Evolutionary conservation across 1,140 invertebrate species (phyloP).

Genomic region (Macrosteles quadrilineatus): DNA sequence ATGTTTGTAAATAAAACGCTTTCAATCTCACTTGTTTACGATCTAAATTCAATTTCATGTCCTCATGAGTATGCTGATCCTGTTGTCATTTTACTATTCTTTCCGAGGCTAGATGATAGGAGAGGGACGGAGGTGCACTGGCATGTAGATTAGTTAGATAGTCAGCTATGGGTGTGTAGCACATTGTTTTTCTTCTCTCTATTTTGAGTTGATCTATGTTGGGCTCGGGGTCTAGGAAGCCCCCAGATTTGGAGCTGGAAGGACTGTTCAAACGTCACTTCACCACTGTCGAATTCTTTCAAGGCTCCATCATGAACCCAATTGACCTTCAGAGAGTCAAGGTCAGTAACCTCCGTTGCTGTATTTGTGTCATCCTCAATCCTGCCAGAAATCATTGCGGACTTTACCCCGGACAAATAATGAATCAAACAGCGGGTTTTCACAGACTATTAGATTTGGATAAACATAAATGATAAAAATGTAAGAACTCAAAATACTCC

Average conservation of each 20-base stretch:
- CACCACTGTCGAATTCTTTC: conserved; percentile 99
- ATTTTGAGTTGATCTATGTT: conserved; percentile 39
- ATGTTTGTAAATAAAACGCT: too few species aligned
- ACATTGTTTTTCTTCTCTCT: conserved; percentile 35
- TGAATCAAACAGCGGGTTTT: too few species aligned
- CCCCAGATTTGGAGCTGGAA: conserved; percentile 96
- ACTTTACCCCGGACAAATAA: too few species aligned
- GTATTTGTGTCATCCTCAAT: neutral
- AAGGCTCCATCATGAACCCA: conserved; percentile 99
- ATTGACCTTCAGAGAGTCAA: conserved; percentile 98
- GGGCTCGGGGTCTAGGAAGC: conserved; percentile 64
- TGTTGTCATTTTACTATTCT: too few species aligned
- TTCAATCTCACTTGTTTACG: too few species aligned
- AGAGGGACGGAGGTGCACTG: neutral
- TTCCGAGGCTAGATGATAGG: too few species aligned
- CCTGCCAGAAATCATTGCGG: conserved; percentile 8
- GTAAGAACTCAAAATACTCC: too few species aligned
- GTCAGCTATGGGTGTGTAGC: conserved; percentile 16
- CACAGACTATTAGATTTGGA: too few species aligned
- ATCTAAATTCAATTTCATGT: too few species aligned
- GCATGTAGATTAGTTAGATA: conserved; percentile 5
- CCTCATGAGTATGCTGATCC: too few species aligned
- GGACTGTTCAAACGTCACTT: conserved; percentile 99
- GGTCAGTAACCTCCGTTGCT: conserved; percentile 76
- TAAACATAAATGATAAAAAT: too few species aligned